A percentile compares a stretch with the other conserved stretches of the same genome.
phyloP scores from a whole-genome alignment of 2,888 invertebrate species.

The Meandrusa payeni region DNA sequence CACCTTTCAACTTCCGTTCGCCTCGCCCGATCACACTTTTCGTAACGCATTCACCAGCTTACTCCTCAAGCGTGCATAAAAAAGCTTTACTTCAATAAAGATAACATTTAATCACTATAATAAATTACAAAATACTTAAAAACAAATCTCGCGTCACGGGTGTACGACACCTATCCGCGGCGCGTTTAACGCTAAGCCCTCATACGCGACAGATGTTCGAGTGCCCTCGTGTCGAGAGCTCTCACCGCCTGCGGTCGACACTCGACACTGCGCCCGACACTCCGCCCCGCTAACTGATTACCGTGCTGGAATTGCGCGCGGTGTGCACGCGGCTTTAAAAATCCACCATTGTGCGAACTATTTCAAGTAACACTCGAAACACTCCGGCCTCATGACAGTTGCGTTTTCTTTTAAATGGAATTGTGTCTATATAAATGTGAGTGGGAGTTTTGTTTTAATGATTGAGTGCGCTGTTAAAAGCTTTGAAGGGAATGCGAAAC shows the following conservation, averaged over 20 bases:
- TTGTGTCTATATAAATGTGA: slow-evolving; percentile 10
- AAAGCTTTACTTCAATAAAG: no score
- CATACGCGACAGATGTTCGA: slow-evolving; percentile 63
- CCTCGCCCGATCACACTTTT: no score
- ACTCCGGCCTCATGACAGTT: slow-evolving; percentile 9
- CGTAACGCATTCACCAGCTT: no score
- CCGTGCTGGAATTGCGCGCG: slow-evolving; percentile 18
- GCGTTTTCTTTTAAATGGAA: slow-evolving; percentile 18
- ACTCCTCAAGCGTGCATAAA: no score
- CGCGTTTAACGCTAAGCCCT: slow-evolving; percentile 30
- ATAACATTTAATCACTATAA: slow-evolving; percentile 12
- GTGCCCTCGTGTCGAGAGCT: slow-evolving; percentile 49
- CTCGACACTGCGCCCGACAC: slow-evolving; percentile 36
- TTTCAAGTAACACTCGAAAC: slow-evolving; percentile 16
- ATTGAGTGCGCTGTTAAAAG: not conserved
- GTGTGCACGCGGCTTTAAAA: slow-evolving; percentile 21
- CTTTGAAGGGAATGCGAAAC: no score
- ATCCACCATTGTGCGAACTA: slow-evolving; percentile 16
- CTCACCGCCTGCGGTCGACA: slow-evolving; percentile 49
- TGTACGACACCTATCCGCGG: slow-evolving; percentile 8
- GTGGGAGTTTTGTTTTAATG: slow-evolving; percentile 16
- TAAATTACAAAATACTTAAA: slow-evolving; percentile 12
- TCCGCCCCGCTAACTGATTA: slow-evolving; percentile 25
- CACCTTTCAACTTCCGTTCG: no score
- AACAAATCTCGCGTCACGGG: slow-evolving; percentile 7